A percentile compares a stretch with the other conserved stretches of the same genome.
Evolutionary conservation across 1,140 invertebrate genomes (phyloP).

Genomic region (Lycorma delicatula): DNA sequence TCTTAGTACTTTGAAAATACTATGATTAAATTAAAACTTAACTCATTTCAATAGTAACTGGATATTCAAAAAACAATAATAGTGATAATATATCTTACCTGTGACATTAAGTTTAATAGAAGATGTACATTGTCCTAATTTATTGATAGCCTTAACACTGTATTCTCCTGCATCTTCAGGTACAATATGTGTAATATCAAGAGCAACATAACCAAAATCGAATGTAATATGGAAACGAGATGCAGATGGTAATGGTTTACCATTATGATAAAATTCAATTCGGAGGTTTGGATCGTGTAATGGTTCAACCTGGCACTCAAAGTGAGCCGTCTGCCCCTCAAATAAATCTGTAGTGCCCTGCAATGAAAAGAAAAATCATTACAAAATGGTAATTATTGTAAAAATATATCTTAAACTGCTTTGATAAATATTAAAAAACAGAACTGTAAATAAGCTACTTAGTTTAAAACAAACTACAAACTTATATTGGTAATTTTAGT

Average conservation of each 20-base stretch:
- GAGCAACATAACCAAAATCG: constrained; percentile 90
- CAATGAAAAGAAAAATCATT: constrained; percentile 16
- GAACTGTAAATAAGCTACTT: too few relatives aligned
- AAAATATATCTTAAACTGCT: not conserved
- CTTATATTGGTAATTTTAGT: too few relatives aligned
- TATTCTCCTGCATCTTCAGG: constrained; percentile 93
- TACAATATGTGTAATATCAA: constrained; percentile 83
- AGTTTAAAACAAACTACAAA: too few relatives aligned
- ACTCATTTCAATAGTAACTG: too few relatives aligned
- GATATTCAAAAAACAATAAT: too few relatives aligned
- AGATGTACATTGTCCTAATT: constrained; percentile 75
- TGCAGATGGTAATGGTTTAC: constrained; percentile 75
- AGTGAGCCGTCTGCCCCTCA: constrained; percentile 81
- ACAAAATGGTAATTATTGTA: not conserved
- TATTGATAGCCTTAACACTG: constrained; percentile 80
- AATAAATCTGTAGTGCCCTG: constrained; percentile 73
- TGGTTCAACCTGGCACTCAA: constrained; percentile 86
- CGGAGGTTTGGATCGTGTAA: constrained; percentile 82
- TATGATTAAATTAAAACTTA: too few relatives aligned
- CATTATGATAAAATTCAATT: constrained; percentile 87
- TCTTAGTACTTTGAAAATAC: too few relatives aligned
- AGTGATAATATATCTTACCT: too few relatives aligned
- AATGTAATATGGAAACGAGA: constrained; percentile 87
- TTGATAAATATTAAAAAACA: too few relatives aligned
- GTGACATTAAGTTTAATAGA: constrained; percentile 65